Conservation (phyloP, 1,140 invertebrate species). For the Procambarus virginalis region DNA sequence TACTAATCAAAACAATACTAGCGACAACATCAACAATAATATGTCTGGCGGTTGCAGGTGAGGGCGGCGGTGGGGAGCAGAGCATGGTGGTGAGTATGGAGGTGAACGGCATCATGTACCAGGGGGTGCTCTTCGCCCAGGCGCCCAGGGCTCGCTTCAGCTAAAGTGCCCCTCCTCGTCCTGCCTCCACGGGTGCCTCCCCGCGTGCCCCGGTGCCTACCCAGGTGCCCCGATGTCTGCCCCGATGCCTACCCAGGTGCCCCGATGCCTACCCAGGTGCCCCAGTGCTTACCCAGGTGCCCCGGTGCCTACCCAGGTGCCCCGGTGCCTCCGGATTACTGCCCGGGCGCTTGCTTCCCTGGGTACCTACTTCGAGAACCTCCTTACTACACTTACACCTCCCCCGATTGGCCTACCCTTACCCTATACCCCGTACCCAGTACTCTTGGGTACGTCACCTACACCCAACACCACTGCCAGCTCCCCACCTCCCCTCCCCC, state of each 20-base stretch:
- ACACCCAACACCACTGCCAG: no score
- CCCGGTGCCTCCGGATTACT: no score
- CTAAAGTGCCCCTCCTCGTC: slow-evolving; percentile 13
- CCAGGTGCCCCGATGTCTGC: no score
- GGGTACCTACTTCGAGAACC: no score
- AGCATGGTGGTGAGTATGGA: slow-evolving; percentile 97
- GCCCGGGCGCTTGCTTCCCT: no score
- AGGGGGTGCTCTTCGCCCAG: slow-evolving; percentile 90
- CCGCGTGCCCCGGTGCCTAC: no score
- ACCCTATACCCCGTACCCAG: background rate
- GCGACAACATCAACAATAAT: background rate
- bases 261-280: no score
- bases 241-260: no score
- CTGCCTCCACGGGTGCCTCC: background rate
- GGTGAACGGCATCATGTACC: slow-evolving; percentile 93
- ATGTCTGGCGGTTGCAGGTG: slow-evolving; percentile 70
- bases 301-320: no score
- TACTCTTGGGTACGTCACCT: background rate
- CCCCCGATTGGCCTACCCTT: background rate
- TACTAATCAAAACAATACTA: background rate
- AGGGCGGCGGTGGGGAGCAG: slow-evolving; percentile 82
- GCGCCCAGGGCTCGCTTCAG: slow-evolving; percentile 70
- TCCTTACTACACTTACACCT: no score
- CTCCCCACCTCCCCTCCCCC: no score
- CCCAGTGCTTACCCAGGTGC: no score